A percentile compares a stretch with the other conserved stretches of the same genome.
Conservation (phyloP, 2,888 invertebrate species). For the Achlya flavicornis region DNA sequence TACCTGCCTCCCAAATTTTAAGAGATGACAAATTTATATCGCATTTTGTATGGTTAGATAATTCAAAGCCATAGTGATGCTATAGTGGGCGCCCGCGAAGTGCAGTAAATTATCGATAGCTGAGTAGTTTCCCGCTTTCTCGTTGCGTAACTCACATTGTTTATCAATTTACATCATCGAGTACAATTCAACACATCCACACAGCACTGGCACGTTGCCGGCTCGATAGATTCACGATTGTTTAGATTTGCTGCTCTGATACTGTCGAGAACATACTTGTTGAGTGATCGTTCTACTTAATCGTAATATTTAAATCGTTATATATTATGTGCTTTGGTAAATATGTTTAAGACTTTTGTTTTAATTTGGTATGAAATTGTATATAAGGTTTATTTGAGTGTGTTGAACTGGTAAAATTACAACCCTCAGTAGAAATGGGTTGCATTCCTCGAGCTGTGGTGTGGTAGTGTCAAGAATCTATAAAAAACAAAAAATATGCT, state of each 20-base stretch:
- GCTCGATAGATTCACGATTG: constrained; percentile 19
- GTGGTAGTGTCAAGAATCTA: too few relatives aligned
- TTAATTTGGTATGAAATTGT: not conserved
- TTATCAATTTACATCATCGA: constrained; percentile 66
- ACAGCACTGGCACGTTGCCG: constrained; percentile 19
- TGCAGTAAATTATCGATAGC: constrained; percentile 58
- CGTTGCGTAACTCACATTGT: constrained; percentile 63
- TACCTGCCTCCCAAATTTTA: constrained; percentile 32
- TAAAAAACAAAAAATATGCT: too few relatives aligned
- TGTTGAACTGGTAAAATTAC: too few relatives aligned
- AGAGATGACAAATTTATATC: constrained; percentile 22
- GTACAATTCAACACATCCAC: constrained; percentile 32
- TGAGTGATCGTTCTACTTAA: constrained; percentile 11
- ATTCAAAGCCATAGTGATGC: constrained; percentile 19
- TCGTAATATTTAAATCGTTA: constrained; percentile 3
- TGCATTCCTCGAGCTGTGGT: too few relatives aligned
- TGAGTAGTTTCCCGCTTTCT: constrained; percentile 69
- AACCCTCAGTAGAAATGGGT: too few relatives aligned
- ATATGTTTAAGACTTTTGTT: not conserved
- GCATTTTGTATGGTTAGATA: not conserved
- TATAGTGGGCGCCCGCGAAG: constrained; percentile 37
- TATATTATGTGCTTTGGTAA: not conserved
- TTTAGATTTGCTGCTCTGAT: constrained; percentile 8
- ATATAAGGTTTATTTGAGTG: too few relatives aligned
- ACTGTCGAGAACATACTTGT: constrained; percentile 12